Base-by-base conservation (phyloP, 1,140 invertebrate genomes). In the Anthonomus grandis region DNA sequence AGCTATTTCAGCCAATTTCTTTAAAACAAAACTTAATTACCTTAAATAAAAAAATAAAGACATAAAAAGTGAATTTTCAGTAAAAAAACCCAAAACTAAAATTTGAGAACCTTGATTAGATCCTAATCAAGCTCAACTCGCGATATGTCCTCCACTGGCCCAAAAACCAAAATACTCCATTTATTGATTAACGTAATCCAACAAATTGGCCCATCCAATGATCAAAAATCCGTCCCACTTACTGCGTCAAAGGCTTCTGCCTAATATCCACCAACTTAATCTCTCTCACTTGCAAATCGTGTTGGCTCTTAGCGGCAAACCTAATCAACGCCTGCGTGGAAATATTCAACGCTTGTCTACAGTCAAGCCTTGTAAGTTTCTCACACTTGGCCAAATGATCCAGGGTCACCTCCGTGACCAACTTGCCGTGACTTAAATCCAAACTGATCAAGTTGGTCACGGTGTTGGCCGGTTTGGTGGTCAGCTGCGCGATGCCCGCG, bases 401-500 rank as follows among this genome's bases (percentile, higher is more conserved):
- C 12, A 95, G 76, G 52, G 86, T 86, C 1, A 79, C 78, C 70
- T 94, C 91, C 0, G 91, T 93, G 1, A 96, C 79, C 57, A 91
- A 75, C 34, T 85, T 81, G 71, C 92, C 93, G 38, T 87, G 87
- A 23, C 88, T 87, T 25, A 96, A 72, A 72, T 93, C 89, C 0
- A 93, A 70, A 27, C 79, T 79, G 2, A 78, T 74, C 3, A 90
- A 69, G 17, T 78, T 82, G 5, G 71, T 68, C 1, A 84, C 68
- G 19, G 85, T 77, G 56, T 81, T 73, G 48, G 83, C 77, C 54
- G 81, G 80, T 57, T 81, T 75, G 57, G 84, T 82, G 9, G 84
- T 84, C 22, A 96, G 78, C 68, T 91, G 88, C 2, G 90, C 88
- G n/a, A 95, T 86, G 22, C 91, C 92, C 4, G 88, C 87, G 70